These are phyloP conservation scores for Scaptomyza hsui DNA, from an alignment of 1,140 invertebrate species.

Conservation along the genomic window DNA sequence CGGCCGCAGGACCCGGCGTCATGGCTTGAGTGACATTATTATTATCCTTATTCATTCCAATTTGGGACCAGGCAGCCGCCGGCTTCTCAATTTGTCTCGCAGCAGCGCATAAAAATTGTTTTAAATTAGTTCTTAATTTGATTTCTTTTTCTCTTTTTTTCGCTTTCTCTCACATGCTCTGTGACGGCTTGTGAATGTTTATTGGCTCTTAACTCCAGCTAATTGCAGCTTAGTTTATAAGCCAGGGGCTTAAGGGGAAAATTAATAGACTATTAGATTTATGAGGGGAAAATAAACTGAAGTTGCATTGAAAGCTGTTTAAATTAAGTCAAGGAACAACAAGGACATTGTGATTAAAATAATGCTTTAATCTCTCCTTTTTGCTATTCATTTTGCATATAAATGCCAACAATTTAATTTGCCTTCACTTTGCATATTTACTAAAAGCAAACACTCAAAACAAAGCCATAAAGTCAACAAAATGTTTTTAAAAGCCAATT, in stretches of 20 bases:
- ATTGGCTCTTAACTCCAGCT: background rate
- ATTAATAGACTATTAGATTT: background rate
- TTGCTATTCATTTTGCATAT: too few species aligned
- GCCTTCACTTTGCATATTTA: background rate
- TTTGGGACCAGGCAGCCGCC: constrained; percentile 18
- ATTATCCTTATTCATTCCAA: constrained; percentile 38
- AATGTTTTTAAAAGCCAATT: constrained; percentile 1
- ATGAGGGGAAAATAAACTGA: too few species aligned
- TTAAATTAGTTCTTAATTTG: constrained; percentile 75
- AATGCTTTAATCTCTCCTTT: too few species aligned
- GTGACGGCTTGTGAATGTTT: constrained; percentile 1
- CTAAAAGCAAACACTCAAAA: constrained; percentile 6
- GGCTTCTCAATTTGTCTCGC: constrained; percentile 54
- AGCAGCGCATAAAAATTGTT: constrained; percentile 59
- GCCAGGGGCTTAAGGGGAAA: too few species aligned
- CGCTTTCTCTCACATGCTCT: constrained; percentile 17
- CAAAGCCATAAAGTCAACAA: background rate
- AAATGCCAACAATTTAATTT: background rate
- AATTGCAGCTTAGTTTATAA: background rate
- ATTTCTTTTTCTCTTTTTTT: constrained; percentile 28
- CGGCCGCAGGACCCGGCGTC: background rate
- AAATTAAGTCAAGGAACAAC: too few species aligned
- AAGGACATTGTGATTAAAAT: too few species aligned
- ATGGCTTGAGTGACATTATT: constrained; percentile 50
- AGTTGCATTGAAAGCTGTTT: too few species aligned